Base-by-base conservation (phyloP, 2,888 invertebrate genomes). In the Cryptocheilus praepositus region DNA sequence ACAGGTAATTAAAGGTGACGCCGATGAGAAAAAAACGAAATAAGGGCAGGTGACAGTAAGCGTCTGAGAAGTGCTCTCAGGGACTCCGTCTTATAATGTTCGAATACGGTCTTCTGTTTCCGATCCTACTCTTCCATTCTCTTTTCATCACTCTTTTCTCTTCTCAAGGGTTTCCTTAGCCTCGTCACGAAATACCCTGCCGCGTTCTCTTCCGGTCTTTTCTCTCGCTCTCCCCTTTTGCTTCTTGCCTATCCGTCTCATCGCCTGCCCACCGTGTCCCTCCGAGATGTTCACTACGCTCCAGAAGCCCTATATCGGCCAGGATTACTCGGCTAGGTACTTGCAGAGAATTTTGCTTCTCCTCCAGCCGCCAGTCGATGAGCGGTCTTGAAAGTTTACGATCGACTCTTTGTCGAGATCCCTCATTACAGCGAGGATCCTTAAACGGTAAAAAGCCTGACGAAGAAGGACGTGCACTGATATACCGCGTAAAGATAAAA, bases 301-400 rank as follows among this genome's bases (percentile, higher is more conserved):
- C 49, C 49, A 52, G 72, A 72, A 73, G 71, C 70, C 73, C 66
- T 73, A 70, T 66, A 81, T 79, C 74, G 77, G 70, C 72, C 71
- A 67, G 76, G 81, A 81, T 81, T 79, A 81, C 79, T 67, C 63
- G 65, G 68, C 77, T 77, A 75, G 81, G 81, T 80, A 80, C 75
- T 76, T 61, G 67, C 77, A 63, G 69, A 74, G 73, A 78, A 80
- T 81, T 80, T 73, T 65, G 73, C 61, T 57, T 58, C 19, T 57
- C 36, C 8, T 36, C 36, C 4, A 11, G 36, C 36, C 63, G 66
- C 45, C 21, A 58, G 65, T 44, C 64, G 58, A 70, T 64, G 69
- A 69, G 55, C 59, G 44, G 18, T 67, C 62, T 58, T 64, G 64
- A 70, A 74, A 71, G 53, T 76, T 76, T 76, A 74, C 76, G 74